These are phyloP conservation scores for Thermophis baileyi DNA, from an alignment of 2,113 vertebrate species.

Conservation along the genomic window DNA sequence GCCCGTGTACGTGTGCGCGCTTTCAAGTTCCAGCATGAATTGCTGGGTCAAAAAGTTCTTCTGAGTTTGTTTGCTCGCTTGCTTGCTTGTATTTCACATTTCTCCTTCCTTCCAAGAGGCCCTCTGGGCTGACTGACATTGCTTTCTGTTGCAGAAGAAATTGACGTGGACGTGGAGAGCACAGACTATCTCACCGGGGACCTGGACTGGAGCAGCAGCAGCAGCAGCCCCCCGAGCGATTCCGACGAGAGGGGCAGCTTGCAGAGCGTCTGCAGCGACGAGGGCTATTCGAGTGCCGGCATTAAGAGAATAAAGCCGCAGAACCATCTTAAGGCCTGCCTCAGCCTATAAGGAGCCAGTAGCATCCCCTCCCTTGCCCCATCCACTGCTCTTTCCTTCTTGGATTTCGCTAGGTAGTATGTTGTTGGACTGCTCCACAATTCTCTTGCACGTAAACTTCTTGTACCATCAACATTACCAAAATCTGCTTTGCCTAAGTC, in stretches of 20 bases:
- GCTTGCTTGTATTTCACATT: not conserved
- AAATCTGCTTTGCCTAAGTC: constrained; percentile 50
- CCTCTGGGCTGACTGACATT: not conserved
- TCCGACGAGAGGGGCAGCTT: constrained; percentile 87
- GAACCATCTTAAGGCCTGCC: constrained; percentile 71
- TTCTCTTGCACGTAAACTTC: constrained; percentile 53
- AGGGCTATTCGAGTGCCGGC: constrained; percentile 89
- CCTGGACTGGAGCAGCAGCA: constrained; percentile 98
- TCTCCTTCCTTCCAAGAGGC: not conserved
- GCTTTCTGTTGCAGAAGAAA: constrained; percentile 74
- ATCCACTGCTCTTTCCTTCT: constrained; percentile 2
- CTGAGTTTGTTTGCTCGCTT: too few relatives aligned
- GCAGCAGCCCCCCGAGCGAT: constrained; percentile 94
- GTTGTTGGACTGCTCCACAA: constrained; percentile 39
- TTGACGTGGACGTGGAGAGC: constrained; percentile 83
- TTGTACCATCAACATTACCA: constrained; percentile 16
- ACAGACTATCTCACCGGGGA: constrained; percentile 85
- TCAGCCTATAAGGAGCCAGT: constrained; percentile 72
- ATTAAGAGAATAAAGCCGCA: constrained; percentile 75
- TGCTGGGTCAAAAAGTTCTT: not conserved
- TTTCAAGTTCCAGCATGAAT: too few relatives aligned
- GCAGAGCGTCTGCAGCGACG: constrained; percentile 89
- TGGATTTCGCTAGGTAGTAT: constrained; percentile 55
- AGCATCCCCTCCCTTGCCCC: not conserved
- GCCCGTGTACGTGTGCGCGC: too few relatives aligned